Conservation (phyloP, 1,140 invertebrate species). For the Drosophila sproati region DNA sequence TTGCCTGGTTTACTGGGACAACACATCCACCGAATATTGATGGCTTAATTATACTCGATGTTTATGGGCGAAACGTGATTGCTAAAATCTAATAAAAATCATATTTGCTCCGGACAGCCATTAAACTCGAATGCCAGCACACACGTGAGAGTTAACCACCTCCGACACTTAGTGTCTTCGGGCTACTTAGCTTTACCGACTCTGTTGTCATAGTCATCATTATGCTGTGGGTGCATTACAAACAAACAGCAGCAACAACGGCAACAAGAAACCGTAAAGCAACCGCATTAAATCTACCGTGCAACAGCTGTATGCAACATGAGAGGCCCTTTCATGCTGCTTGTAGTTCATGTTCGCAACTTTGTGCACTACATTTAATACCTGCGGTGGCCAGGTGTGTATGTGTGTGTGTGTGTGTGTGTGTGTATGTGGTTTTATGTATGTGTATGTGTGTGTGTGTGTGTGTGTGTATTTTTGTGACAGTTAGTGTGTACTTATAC, state of each 20-base stretch:
- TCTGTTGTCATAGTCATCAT: slow-evolving; percentile 25
- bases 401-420: slow-evolving; percentile 6
- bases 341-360: slow-evolving; percentile 1
- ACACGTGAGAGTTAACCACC: background rate
- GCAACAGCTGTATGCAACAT: slow-evolving; percentile 59
- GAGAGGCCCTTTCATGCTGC: background rate
- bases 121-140: background rate
- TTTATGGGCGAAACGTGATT: background rate
- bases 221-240: slow-evolving; percentile 6
- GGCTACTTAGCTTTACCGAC: slow-evolving; percentile 19
- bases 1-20: too few relatives aligned
- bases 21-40: background rate
- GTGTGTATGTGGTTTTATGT: background rate
- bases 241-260: slow-evolving; percentile 1
- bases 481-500: background rate
- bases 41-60: background rate
- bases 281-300: slow-evolving; percentile 55
- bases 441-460: slow-evolving; percentile 2
- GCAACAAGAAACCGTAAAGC: slow-evolving; percentile 23
- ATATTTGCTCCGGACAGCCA: background rate
- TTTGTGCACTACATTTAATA: slow-evolving; percentile 5
- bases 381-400: background rate
- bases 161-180: background rate
- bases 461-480: background rate
- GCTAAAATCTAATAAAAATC: background rate